A percentile compares a stretch with the other conserved stretches of the same genome.
Evolutionary conservation across 2,797 vertebrate species (phyloP).

Genomic region (Enteromius afrohamiltoni): DNA sequence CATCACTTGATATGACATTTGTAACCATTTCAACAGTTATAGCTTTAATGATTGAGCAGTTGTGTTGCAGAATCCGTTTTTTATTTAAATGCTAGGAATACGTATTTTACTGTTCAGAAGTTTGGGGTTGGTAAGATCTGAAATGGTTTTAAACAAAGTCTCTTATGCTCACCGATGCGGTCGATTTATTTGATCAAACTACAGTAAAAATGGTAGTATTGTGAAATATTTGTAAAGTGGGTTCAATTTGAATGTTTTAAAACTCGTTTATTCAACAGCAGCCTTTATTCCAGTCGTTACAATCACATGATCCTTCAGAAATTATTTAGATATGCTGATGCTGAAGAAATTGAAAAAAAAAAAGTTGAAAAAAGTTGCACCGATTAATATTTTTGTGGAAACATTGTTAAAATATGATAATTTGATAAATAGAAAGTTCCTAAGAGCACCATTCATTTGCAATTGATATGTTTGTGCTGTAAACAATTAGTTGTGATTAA

Average conservation of each 20-base stretch:
- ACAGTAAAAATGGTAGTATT: background rate
- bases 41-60: background rate
- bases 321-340: background rate
- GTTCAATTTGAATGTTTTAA: background rate
- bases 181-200: background rate
- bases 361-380: background rate
- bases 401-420: background rate
- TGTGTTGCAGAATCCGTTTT: background rate
- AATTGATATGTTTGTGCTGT: background rate
- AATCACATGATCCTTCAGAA: background rate
- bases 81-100: background rate
- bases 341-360: background rate
- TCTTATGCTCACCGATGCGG: background rate
- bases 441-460: background rate
- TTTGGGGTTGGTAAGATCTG: background rate
- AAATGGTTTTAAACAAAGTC: too few species aligned
- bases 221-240: background rate
- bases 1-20: background rate
- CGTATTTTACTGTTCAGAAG: background rate
- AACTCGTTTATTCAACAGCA: background rate
- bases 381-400: background rate
- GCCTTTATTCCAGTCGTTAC: background rate
- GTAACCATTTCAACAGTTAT: background rate
- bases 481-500: too few species aligned
- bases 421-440: background rate